Conservation (phyloP, 2,797 vertebrate genomes). For the Tamandua tetradactyla region DNA sequence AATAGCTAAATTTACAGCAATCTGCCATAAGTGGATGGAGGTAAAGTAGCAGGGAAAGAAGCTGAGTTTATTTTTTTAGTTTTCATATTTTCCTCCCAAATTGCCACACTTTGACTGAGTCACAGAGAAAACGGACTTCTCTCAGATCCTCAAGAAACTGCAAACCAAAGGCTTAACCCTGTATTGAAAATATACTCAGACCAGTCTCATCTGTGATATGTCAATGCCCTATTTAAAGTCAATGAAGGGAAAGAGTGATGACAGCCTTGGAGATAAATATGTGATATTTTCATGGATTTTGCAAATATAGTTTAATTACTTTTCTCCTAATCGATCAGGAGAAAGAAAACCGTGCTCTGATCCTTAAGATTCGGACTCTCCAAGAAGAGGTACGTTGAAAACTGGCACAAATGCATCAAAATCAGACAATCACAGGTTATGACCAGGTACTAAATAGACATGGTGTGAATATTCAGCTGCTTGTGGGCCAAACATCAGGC, state of each 20-base stretch:
- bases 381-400: slow-evolving; percentile 92
- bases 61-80: background rate
- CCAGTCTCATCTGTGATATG: background rate
- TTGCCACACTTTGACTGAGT: background rate
- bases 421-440: background rate
- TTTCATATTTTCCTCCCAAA: background rate
- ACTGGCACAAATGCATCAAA: background rate
- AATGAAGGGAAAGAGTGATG: background rate
- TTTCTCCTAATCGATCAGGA: slow-evolving; percentile 84
- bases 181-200: background rate
- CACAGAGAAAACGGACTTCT: background rate
- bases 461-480: background rate
- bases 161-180: background rate
- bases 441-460: background rate
- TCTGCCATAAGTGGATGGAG: background rate
- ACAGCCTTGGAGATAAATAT: background rate
- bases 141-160: background rate
- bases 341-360: slow-evolving; percentile 90
- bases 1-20: background rate
- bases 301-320: background rate
- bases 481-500: background rate
- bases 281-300: background rate
- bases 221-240: background rate
- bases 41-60: background rate
- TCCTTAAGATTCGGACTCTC: slow-evolving; percentile 89